Base-by-base conservation (phyloP, 1,140 invertebrate genomes). In the Drosophila biarmipes region DNA sequence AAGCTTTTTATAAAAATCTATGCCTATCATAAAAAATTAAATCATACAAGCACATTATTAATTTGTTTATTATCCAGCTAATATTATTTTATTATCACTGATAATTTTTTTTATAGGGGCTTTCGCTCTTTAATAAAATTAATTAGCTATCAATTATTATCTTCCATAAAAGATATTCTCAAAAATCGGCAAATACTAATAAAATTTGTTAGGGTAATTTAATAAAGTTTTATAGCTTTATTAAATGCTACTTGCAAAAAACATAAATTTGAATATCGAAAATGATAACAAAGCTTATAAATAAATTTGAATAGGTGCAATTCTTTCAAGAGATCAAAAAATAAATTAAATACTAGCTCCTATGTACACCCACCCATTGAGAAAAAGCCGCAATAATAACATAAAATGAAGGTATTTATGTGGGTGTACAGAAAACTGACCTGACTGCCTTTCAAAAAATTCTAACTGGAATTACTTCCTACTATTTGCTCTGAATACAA, bases 391-490 rank as follows among this genome's bases (percentile, higher is more conserved):
- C 11, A 24, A 14, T 21, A 43, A 11, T 43, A 45, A 45, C 42
- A 45, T 1, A 21, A 45, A 21, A 45, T 24, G 4, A 5, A 43
- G 12, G 5, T 21, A 24, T 7, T 5, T 2, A 31, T 24, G 24
- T 24, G 24, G 24, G 24, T 24, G 24, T 40, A 59, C n/a, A 8
- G 17, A 55, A 7, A 53, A 38, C 21, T 37, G 15, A 2, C 2
- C 11, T 24, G 6, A 29, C 52, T 15, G 35, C 34, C 17, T 59
- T 38, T 46, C 29, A 38, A 61, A 19, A 38, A 34, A 43, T 35
- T 11, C 19, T 8, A 34, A 31, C 15, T 34, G 29, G 15, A 51
- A 19, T 10, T 17, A 48, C 29, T 66, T 51, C 54, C 54, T 63
- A 19, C 59, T 59, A 3, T 29, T 43, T 42, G 24, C n/a, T 17